phyloP scores from a whole-genome alignment of 2,797 vertebrate genomes.

The Xiphorhynchus erythropygius region DNA sequence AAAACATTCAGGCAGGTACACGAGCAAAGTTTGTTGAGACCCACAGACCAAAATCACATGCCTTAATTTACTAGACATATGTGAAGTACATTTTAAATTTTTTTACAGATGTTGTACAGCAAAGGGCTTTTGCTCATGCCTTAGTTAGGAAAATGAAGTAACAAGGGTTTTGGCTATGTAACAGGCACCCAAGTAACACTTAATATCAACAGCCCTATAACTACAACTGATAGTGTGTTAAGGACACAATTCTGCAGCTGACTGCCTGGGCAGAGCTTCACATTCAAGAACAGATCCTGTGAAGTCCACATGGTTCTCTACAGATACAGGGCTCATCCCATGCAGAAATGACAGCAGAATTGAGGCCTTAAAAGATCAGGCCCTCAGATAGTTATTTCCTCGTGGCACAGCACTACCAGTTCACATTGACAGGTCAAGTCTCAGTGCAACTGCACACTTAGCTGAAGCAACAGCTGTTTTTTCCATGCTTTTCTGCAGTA shows the following conservation, averaged over 20 bases:
- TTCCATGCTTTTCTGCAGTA: not conserved
- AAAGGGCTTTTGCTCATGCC: constrained; percentile 64
- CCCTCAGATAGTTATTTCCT: not conserved
- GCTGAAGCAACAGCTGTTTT: not conserved
- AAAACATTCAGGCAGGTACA: constrained; percentile 63
- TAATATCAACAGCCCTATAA: constrained; percentile 3
- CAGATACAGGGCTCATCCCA: not conserved
- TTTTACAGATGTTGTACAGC: constrained; percentile 55
- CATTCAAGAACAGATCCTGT: not conserved
- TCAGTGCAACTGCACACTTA: not conserved
- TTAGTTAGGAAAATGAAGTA: constrained; percentile 46
- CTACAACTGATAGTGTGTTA: not conserved
- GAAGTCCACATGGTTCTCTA: not conserved
- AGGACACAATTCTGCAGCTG: constrained; percentile 41
- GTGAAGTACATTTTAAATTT: not conserved
- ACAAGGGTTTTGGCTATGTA: constrained; percentile 52
- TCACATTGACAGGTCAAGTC: not conserved
- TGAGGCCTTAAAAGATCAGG: not conserved
- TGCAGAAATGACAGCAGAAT: constrained; percentile 22
- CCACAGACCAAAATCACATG: constrained; percentile 60
- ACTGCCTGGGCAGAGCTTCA: constrained; percentile 35
- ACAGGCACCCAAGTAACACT: constrained; percentile 55
- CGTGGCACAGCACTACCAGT: not conserved
- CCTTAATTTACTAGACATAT: constrained; percentile 47
- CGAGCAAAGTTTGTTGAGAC: constrained; percentile 54